Base-by-base conservation (phyloP, 1,140 invertebrate genomes). In the Centruroides sculpturatus region DNA sequence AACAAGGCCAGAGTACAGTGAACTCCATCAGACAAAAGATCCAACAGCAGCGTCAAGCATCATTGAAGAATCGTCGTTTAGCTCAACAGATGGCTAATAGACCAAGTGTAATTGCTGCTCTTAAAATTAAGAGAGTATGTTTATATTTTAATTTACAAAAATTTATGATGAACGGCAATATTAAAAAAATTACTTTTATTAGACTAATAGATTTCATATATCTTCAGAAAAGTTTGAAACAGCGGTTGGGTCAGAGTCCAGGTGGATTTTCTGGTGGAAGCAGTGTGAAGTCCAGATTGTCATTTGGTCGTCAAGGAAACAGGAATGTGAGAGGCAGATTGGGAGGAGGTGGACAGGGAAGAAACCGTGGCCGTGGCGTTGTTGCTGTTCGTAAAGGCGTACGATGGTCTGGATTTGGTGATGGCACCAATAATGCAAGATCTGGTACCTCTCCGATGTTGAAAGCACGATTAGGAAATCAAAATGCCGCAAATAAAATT, bases 51-150 rank as follows among this genome's bases (percentile, higher is more conserved):
- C 71, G 71, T 36, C 73, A 74, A 59, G 74, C 75, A 12, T 73
- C 74, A 0, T 69, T 69, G 6, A 72, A 72, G 62, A 79, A 79
- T 66, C 66, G 73, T 11, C 69, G 76, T 35, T 69, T 79, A 11
- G 76, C 77, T 5, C 73, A 75, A 60, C 77, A 79, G 66, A 77
- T 79, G 76, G 77, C 77, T 49, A 75, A 75, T 59, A 69, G 77
- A 60, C 77, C 77, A 8, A 69, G 73, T 35, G 73, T 78, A 2
- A 70, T 74, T 57, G 71, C 74, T n/a, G 77, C 76, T 52, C 66
- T 78, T 23, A 71, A 70, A 61, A 52, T 75, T 4, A 76, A 75
- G 59, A 71, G 73, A 66, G 71, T 71, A 60, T 63, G 64, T 64
- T 50, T 48, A 23, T 47, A 57, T 36, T 46, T 23, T 55, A 52